Conservation (phyloP, 2,888 invertebrate genomes). For the Hydroisotoma schaefferi region DNA sequence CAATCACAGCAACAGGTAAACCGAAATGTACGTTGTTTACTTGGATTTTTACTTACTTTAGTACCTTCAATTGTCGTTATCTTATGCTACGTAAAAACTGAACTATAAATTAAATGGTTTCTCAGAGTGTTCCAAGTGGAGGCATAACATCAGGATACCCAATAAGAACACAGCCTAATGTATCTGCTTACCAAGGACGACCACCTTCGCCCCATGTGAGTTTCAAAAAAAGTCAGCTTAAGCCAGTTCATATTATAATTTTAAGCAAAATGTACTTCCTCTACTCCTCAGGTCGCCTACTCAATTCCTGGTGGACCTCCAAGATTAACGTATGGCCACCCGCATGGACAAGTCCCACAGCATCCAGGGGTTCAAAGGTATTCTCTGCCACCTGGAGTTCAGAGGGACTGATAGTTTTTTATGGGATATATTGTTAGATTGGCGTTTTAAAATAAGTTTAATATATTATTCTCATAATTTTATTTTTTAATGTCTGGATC, state of each 20-base stretch:
- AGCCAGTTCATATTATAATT: neutral
- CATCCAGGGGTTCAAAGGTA: constrained; percentile 36
- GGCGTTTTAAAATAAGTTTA: too few relatives aligned
- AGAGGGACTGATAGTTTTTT: too few relatives aligned
- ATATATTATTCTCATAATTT: too few relatives aligned
- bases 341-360: constrained; percentile 24
- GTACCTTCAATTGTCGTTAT: neutral
- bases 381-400: constrained; percentile 38
- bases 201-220: constrained; percentile 48
- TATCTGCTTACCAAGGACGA: constrained; percentile 48
- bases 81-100: too few relatives aligned
- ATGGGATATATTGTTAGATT: too few relatives aligned
- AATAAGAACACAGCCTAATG: constrained; percentile 62
- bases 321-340: constrained; percentile 34
- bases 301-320: constrained; percentile 31
- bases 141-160: constrained; percentile 82
- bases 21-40: constrained; percentile 3
- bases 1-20: constrained; percentile 27
- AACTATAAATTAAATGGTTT: neutral
- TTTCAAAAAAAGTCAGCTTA: neutral
- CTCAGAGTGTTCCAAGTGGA: constrained; percentile 69
- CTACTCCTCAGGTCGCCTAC: constrained; percentile 31
- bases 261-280: neutral
- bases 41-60: neutral
- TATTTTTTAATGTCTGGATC: too few relatives aligned